Evolutionary conservation across 2,113 vertebrate genomes (phyloP), one percentile per base, ranked within the genome.

Genomic region (Actinemys pallida): DNA sequence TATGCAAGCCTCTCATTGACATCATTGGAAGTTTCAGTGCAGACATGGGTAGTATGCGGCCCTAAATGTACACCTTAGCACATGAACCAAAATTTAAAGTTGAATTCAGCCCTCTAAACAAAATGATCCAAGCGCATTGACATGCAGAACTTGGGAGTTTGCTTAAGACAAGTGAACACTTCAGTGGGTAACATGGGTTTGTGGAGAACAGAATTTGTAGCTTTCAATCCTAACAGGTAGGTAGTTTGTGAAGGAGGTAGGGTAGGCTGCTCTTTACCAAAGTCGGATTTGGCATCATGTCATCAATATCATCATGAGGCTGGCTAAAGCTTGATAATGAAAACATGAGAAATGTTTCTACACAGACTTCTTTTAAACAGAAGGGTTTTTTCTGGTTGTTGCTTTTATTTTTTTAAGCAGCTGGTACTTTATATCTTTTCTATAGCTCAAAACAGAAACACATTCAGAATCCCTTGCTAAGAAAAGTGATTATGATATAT

Each of bases 241-340:
- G 39, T 47, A 65, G 2, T 24, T 5, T 35, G 16, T 16, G 59
- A 10, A 1, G 29, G 13, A 89, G 35, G 80, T 12, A 54, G 57
- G 85, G 83, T 50, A 50, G 13, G 78, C 0, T 87, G 19, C 29
- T 4, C 17, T 81, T 53, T 47, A 84, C 42, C 45, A 47, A 86
- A 93, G 45, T 47, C 78, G 25, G 5, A 56, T 13, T 10, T 69
- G 81, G 35, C 39, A 78, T 47, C 25, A 90, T 53, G 14, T 31
- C 31, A 83, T 24, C 2, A 0, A 6, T 0, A 2, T 0, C 2
- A n/a, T 4, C n/a, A 5, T 25, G 35, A 89, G 35, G 62, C 17
- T 8, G 45, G 62, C 22, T 9, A 49, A 9, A 87, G 52, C 83
- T 49, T 1, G 2, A 75, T 2, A 72, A 17, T 0, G 14, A 81